These are phyloP conservation scores for Nematostella vectensis DNA, from an alignment of 92 coral and sea anemone species.

Conservation along the genomic window DNA sequence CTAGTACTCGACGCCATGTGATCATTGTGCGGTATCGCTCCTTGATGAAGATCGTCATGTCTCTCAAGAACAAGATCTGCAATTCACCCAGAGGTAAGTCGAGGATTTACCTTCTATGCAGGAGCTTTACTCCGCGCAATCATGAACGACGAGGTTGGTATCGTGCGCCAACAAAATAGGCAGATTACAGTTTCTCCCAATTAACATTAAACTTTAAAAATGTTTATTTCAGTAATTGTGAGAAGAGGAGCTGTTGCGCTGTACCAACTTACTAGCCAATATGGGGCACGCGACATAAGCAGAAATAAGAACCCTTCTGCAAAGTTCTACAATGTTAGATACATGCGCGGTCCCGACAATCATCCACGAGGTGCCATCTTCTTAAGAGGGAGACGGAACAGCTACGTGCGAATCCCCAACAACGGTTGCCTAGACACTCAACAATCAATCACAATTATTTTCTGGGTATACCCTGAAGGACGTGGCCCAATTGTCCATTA, in stretches of 20 bases:
- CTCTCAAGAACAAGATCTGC: conserved; percentile 24
- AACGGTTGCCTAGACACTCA: conserved; percentile 39
- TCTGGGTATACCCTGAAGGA: conserved; percentile 62
- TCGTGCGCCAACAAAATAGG: too few species aligned
- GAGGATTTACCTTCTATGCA: neutral
- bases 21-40: conserved; percentile 7
- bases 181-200: too few species aligned
- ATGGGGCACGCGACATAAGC: conserved; percentile 23
- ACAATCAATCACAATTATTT: conserved; percentile 46
- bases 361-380: conserved; percentile 28
- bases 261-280: conserved; percentile 37
- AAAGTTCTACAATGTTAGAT: conserved; percentile 30
- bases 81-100: conserved; percentile 18
- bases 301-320: conserved; percentile 41
- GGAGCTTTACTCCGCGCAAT: neutral
- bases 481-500: conserved; percentile 64
- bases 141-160: too few species aligned
- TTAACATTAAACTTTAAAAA: too few species aligned
- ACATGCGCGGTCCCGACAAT: conserved; percentile 23
- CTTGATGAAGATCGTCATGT: neutral
- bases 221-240: conserved; percentile 21
- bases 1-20: conserved; percentile 7
- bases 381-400: conserved; percentile 40
- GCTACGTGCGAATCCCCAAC: conserved; percentile 45
- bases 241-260: conserved; percentile 35